These are phyloP conservation scores for Nasonia longicornis DNA, from an alignment of 1,140 invertebrate species.

Conservation along the genomic window DNA sequence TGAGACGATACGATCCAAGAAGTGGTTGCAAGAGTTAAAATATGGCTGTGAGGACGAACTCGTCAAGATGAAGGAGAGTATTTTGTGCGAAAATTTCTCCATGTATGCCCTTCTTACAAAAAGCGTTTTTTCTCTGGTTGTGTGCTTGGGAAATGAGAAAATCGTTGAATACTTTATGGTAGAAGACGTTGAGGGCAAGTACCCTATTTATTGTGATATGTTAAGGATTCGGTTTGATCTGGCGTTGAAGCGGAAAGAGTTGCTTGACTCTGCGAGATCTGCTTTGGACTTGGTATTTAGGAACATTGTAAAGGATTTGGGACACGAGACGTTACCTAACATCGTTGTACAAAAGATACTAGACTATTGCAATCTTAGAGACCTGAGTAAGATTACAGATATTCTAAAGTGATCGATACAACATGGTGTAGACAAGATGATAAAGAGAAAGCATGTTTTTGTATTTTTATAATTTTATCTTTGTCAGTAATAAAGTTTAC, in stretches of 20 bases:
- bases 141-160: constrained; percentile 10
- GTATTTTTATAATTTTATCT: constrained; percentile 39
- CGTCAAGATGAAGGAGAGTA: neutral
- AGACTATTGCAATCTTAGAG: neutral
- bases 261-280: neutral
- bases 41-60: neutral
- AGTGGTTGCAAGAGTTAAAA: neutral
- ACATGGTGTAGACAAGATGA: neutral
- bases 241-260: neutral
- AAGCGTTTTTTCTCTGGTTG: neutral
- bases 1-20: neutral
- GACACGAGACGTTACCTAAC: neutral
- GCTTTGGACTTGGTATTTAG: neutral
- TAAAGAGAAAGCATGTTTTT: constrained; percentile 19
- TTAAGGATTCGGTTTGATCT: constrained; percentile 5
- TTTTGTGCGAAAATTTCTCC: neutral
- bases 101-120: neutral
- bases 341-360: neutral
- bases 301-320: neutral
- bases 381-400: constrained; percentile 1
- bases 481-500: constrained; percentile 40
- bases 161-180: neutral
- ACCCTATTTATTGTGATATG: constrained; percentile 9
- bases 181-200: neutral
- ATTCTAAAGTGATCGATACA: neutral